Percentiles rank a stretch among this genome's conserved stretches.
Conservation (phyloP, 2,888 invertebrate species). For the Agrotis exclamationis region DNA sequence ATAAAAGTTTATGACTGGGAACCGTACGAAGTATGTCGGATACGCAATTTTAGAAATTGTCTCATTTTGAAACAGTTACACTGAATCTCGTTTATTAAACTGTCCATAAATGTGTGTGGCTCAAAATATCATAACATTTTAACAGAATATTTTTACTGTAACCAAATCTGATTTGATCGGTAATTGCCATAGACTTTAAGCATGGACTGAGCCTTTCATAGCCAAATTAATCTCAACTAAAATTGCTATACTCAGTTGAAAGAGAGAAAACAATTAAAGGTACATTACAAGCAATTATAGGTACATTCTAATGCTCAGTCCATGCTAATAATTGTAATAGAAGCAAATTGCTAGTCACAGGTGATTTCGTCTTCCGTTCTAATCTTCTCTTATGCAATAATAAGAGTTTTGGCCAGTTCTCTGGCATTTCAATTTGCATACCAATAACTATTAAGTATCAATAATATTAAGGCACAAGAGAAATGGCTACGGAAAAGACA, state of each 20-base stretch:
- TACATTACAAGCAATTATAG: too few species aligned
- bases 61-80: neutral
- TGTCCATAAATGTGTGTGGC: neutral
- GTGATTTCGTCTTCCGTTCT: neutral
- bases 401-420: neutral
- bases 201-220: too few species aligned
- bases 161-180: neutral
- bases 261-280: too few species aligned
- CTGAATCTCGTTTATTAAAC: neutral
- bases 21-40: neutral
- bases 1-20: slow-evolving; percentile 40
- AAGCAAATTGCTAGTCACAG: neutral
- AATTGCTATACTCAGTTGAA: too few species aligned
- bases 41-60: slow-evolving; percentile 14
- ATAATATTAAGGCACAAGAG: neutral
- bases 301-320: too few species aligned
- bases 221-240: too few species aligned
- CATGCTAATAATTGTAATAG: neutral
- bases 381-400: neutral
- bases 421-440: neutral
- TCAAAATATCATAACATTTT: neutral
- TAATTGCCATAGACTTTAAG: too few species aligned
- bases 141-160: neutral
- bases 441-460: neutral
- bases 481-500: too few species aligned